phyloP scores from a whole-genome alignment of 2,888 invertebrate species.

The Frankliniella intonsa region DNA sequence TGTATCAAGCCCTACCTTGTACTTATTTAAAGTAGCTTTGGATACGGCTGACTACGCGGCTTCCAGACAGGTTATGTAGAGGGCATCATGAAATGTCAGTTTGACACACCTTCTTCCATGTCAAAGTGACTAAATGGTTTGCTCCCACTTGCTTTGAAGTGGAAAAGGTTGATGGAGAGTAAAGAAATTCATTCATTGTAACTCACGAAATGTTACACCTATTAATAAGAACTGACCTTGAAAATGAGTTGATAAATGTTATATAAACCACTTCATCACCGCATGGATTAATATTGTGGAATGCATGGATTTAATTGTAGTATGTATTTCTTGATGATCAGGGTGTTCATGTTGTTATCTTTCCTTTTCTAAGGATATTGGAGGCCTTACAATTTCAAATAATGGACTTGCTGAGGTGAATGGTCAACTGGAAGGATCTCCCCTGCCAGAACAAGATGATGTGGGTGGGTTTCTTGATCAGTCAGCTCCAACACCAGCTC shows the following conservation, averaged over 20 bases:
- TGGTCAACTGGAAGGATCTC: neutral
- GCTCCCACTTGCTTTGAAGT: no score
- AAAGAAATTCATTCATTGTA: no score
- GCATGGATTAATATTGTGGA: no score
- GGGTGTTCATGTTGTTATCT: no score
- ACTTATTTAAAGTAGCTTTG: no score
- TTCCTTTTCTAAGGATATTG: neutral
- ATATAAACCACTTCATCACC: no score
- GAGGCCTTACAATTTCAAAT: neutral
- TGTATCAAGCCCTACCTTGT: no score
- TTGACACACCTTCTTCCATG: neutral
- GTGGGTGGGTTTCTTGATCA: slow-evolving; percentile 37
- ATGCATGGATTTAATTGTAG: no score
- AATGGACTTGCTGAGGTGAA: slow-evolving; percentile 1
- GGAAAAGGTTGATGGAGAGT: no score
- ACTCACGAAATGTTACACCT: no score
- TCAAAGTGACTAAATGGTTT: neutral
- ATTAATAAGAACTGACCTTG: neutral
- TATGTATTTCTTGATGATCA: no score
- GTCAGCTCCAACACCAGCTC: slow-evolving; percentile 38
- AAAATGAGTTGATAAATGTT: neutral
- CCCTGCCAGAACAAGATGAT: slow-evolving; percentile 40
- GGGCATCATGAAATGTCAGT: neutral
- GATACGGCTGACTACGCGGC: no score
- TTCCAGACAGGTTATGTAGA: neutral